A percentile compares a stretch with the other conserved stretches of the same genome.
Conservation (phyloP, 1,140 invertebrate genomes). For the Planococcus citri region DNA sequence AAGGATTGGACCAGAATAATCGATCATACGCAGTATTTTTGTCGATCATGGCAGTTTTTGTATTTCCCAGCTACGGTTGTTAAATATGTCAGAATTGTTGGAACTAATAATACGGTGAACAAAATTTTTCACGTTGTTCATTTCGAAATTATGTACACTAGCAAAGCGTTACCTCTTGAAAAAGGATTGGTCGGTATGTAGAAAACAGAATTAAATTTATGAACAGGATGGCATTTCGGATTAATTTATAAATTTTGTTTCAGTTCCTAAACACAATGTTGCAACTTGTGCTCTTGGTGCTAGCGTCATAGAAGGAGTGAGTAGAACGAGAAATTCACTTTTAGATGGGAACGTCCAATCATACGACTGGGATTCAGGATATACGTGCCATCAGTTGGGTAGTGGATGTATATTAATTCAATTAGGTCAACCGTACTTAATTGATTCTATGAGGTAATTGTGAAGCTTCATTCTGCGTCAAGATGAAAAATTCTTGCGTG, state of each 20-base stretch:
- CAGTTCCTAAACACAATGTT: constrained; percentile 78
- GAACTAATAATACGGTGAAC: constrained; percentile 91
- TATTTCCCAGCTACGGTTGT: constrained; percentile 85
- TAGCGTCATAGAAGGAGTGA: constrained; percentile 82
- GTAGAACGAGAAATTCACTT: constrained; percentile 82
- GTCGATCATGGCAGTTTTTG: constrained; percentile 91
- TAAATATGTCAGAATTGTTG: constrained; percentile 77
- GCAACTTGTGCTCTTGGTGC: constrained; percentile 80
- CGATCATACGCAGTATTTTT: constrained; percentile 81
- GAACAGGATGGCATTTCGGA: too few relatives aligned
- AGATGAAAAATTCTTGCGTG: neutral
- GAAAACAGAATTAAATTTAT: neutral
- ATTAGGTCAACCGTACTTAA: constrained; percentile 88
- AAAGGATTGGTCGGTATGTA: constrained; percentile 47
- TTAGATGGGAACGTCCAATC: constrained; percentile 87
- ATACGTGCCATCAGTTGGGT: constrained; percentile 96
- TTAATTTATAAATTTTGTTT: too few relatives aligned
- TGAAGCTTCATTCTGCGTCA: neutral
- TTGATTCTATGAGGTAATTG: constrained; percentile 69
- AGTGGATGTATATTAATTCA: constrained; percentile 89
- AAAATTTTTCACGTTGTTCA: constrained; percentile 88
- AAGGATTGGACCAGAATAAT: constrained; percentile 87
- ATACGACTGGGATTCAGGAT: constrained; percentile 98
- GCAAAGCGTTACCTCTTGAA: constrained; percentile 56
- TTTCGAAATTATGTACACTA: constrained; percentile 77